Conservation (phyloP, 2,113 vertebrate genomes). For the Neotragus moschatus region DNA sequence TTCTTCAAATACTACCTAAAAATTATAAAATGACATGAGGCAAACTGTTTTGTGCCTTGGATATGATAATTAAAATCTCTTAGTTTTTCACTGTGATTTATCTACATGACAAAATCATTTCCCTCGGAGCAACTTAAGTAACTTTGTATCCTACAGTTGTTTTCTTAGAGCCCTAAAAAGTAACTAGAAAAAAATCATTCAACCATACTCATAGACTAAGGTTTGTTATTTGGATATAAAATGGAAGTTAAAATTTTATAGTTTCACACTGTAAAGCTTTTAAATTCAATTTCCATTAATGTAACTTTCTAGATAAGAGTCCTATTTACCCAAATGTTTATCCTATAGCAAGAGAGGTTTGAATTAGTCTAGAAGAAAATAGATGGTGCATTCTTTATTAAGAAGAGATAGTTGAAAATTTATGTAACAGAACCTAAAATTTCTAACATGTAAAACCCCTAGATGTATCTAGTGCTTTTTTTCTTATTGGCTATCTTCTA, state of each 20-base stretch:
- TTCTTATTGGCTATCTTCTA: neutral
- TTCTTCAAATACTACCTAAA: neutral
- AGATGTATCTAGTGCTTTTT: neutral
- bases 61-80: neutral
- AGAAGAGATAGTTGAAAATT: neutral
- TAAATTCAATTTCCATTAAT: conserved; percentile 52
- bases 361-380: conserved; percentile 38
- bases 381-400: neutral
- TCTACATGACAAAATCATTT: neutral
- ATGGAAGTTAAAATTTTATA: conserved; percentile 54
- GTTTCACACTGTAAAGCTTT: conserved; percentile 42
- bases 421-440: neutral
- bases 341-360: conserved; percentile 12
- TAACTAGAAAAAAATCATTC: neutral
- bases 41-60: neutral
- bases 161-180: conserved; percentile 23
- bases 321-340: conserved; percentile 49
- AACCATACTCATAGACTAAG: neutral
- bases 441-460: neutral
- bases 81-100: neutral
- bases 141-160: neutral
- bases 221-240: conserved; percentile 30
- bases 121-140: neutral
- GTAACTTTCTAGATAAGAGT: conserved; percentile 30
- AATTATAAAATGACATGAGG: neutral